Evolutionary conservation across 2,797 vertebrate genomes (phyloP).

Genomic region (Stomatorhinus walkeri): DNA sequence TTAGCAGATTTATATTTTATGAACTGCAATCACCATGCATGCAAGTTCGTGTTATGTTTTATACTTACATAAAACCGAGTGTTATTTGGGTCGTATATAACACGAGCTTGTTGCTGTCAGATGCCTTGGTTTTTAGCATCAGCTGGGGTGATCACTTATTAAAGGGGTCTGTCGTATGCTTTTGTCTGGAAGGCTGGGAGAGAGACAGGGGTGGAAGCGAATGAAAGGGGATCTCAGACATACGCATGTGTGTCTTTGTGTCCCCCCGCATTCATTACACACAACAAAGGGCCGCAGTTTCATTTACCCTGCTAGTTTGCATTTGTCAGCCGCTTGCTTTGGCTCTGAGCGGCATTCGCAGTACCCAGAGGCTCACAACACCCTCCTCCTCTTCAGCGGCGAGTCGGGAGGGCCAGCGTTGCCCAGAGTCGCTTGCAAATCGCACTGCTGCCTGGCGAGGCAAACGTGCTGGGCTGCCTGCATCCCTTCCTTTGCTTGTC

Average conservation of each 20-base stretch:
- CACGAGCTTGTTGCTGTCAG: not conserved
- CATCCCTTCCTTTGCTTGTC: not conserved
- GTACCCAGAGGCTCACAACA: not conserved
- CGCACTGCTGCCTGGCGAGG: not conserved
- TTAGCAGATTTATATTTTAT: not conserved
- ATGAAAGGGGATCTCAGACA: conserved; percentile 6
- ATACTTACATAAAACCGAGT: not conserved
- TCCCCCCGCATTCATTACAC: not conserved
- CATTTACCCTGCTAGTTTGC: not conserved
- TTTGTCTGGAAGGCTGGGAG: not conserved
- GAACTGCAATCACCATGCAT: not conserved
- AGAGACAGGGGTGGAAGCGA: not conserved
- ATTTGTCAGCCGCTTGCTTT: not conserved
- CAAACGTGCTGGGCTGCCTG: not conserved
- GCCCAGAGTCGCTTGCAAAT: not conserved
- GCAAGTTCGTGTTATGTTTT: not conserved
- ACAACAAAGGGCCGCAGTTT: conserved; percentile 5
- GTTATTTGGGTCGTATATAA: not conserved
- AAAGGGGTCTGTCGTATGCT: conserved; percentile 2
- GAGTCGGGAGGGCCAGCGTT: not conserved
- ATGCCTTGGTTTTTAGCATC: not conserved
- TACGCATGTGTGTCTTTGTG: not conserved
- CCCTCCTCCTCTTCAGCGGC: not conserved
- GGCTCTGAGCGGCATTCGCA: not conserved
- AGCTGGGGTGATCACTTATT: not conserved